These are phyloP conservation scores for Baryphthengus martii DNA, from an alignment of 2,113 vertebrate species.

Conservation along the genomic window DNA sequence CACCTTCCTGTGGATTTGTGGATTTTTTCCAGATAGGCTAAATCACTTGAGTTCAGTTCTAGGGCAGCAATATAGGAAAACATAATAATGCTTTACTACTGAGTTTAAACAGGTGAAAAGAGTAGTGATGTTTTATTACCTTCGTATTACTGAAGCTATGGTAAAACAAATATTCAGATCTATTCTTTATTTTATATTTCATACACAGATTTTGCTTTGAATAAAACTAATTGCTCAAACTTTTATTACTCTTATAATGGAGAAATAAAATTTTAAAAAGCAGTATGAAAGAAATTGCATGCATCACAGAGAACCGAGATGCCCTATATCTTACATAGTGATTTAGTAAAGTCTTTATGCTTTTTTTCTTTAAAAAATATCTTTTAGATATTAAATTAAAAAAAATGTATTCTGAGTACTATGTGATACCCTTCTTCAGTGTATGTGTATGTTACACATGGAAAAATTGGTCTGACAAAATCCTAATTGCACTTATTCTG, in stretches of 20 bases:
- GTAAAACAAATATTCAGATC: not conserved
- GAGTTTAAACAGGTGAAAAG: not conserved
- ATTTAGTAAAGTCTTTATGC: not conserved
- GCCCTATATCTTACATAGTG: not conserved
- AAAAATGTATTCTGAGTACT: not conserved
- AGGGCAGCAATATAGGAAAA: not conserved
- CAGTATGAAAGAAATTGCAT: not conserved
- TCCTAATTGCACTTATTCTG: not conserved
- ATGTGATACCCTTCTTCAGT: not conserved
- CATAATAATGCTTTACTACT: not conserved
- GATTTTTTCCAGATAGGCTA: not conserved
- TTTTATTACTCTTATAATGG: not conserved
- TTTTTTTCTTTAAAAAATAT: not conserved
- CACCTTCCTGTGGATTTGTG: not conserved
- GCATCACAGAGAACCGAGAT: not conserved
- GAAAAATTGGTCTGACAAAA: not conserved
- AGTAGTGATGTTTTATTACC: accelerated
- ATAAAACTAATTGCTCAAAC: not conserved
- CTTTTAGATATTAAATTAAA: not conserved
- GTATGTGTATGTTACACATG: not conserved
- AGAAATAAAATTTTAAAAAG: not conserved
- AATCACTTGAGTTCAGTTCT: not conserved
- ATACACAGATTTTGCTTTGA: not conserved
- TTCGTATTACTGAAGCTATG: not conserved
- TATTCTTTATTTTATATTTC: not conserved